These are phyloP conservation scores for Tamias sibiricus DNA, from an alignment of 2,113 vertebrate species.

Conservation along the genomic window DNA sequence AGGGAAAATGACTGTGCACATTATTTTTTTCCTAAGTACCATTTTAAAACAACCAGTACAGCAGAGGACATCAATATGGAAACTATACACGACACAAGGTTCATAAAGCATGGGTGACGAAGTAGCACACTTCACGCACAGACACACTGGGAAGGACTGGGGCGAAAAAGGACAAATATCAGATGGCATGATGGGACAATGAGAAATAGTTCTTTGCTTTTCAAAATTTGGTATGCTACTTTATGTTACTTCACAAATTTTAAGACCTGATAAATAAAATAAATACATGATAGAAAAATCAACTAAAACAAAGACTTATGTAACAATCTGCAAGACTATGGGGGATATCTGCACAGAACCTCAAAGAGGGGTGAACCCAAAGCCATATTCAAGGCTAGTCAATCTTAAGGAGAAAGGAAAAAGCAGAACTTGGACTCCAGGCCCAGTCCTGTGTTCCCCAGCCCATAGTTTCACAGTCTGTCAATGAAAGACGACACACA, in stretches of 20 bases:
- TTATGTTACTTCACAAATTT: neutral
- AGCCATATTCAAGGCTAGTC: neutral
- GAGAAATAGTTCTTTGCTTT: neutral
- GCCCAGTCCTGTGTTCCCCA: neutral
- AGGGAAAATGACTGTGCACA: neutral
- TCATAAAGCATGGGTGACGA: neutral
- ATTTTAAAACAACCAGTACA: conserved; percentile 28
- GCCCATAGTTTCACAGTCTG: neutral
- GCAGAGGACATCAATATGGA: neutral
- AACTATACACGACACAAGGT: neutral
- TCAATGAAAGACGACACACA: neutral
- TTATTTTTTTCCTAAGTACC: neutral
- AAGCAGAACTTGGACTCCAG: neutral
- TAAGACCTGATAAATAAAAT: neutral
- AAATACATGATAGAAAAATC: neutral
- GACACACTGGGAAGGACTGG: neutral
- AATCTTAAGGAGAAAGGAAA: neutral
- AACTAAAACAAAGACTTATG: neutral
- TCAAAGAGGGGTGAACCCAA: neutral
- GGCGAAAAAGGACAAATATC: neutral
- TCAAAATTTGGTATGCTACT: neutral
- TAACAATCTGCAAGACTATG: neutral
- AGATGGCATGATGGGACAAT: neutral
- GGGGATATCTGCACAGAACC: neutral
- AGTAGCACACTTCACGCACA: neutral